A percentile compares a stretch with the other conserved stretches of the same genome.
These are phyloP conservation scores for Bellardia bayeri DNA, from an alignment of 2,888 invertebrate species.

Conservation along the genomic window DNA sequence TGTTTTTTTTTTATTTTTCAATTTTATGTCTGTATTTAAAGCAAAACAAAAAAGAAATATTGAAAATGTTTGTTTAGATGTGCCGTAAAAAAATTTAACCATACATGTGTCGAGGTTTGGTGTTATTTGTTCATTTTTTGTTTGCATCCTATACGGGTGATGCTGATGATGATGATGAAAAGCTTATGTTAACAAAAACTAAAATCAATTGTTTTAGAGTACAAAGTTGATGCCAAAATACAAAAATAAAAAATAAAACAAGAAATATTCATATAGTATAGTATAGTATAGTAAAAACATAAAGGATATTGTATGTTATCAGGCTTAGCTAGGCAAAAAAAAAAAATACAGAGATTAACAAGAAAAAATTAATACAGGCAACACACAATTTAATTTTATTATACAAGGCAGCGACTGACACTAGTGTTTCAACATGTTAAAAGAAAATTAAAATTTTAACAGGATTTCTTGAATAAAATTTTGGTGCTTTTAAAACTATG, in stretches of 20 bases:
- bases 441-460: not conserved
- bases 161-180: slow-evolving; percentile 67
- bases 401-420: too few relatives aligned
- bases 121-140: slow-evolving; percentile 37
- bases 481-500: too few relatives aligned
- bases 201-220: slow-evolving; percentile 72
- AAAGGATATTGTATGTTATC: slow-evolving; percentile 47
- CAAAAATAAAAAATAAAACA: not conserved
- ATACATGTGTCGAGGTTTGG: slow-evolving; percentile 68
- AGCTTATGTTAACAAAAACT: slow-evolving; percentile 72
- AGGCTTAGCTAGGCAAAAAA: slow-evolving; percentile 28
- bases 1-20: slow-evolving; percentile 45
- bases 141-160: slow-evolving; percentile 20
- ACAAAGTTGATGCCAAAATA: slow-evolving; percentile 45
- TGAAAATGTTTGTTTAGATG: slow-evolving; percentile 68
- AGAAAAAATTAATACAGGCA: slow-evolving; percentile 38
- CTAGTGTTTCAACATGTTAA: too few relatives aligned
- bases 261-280: not conserved
- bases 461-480: too few relatives aligned
- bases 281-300: slow-evolving; percentile 34
- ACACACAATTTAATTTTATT: slow-evolving; percentile 42
- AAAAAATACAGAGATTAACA: slow-evolving; percentile 35
- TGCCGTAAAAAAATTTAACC: slow-evolving; percentile 15
- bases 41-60: slow-evolving; percentile 5
- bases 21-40: slow-evolving; percentile 52